These are phyloP conservation scores for Sparidentex hasta DNA, from an alignment of 2,797 vertebrate genomes.

Conservation along the genomic window DNA sequence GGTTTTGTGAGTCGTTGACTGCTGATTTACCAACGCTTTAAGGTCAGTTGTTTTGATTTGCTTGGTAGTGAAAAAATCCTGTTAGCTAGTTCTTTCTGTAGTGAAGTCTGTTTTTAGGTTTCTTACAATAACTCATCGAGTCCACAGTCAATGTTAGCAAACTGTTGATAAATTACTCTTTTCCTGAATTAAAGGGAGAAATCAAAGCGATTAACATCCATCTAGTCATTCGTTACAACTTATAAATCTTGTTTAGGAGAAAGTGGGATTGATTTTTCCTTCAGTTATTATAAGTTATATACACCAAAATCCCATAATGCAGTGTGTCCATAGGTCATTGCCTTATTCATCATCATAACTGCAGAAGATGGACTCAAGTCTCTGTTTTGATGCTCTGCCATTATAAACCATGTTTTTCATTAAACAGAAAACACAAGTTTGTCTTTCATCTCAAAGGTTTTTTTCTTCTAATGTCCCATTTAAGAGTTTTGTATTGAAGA, in stretches of 20 bases:
- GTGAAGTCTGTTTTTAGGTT: background rate
- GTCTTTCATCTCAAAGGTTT: slow-evolving; percentile 12
- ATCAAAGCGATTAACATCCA: background rate
- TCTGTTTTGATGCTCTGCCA: slow-evolving; percentile 34
- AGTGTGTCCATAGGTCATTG: slow-evolving; percentile 35
- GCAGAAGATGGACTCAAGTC: no score
- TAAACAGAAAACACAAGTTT: slow-evolving; percentile 42
- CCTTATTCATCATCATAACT: slow-evolving; percentile 14
- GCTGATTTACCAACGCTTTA: background rate
- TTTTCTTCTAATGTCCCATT: slow-evolving; percentile 11
- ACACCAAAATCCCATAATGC: slow-evolving; percentile 38
- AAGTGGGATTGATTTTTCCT: slow-evolving; percentile 7
- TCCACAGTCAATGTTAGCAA: background rate
- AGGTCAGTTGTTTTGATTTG: background rate
- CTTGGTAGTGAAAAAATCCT: background rate
- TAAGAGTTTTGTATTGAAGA: background rate
- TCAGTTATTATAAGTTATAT: background rate
- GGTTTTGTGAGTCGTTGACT: background rate
- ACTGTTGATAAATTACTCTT: background rate
- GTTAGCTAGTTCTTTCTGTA: background rate
- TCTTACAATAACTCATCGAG: background rate
- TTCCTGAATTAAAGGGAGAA: background rate
- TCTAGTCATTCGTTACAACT: slow-evolving; percentile 15
- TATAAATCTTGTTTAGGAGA: slow-evolving; percentile 7
- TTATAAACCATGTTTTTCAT: slow-evolving; percentile 44